Evolutionary conservation across 2,888 invertebrate species (phyloP).

Genomic region (Eucera pruinosa): DNA sequence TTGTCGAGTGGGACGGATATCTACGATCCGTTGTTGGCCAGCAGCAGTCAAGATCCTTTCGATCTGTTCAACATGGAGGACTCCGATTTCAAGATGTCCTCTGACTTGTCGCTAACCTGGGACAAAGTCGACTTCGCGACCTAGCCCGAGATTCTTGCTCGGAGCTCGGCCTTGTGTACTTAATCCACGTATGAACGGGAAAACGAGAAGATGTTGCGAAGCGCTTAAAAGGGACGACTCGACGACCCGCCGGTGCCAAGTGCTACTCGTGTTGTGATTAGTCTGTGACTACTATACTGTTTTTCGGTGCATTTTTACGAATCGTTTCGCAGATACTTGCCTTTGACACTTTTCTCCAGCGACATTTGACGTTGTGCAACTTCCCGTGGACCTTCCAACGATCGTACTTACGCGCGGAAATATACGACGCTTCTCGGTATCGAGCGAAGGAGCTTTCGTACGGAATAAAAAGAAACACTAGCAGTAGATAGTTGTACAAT

Average conservation of each 20-base stretch:
- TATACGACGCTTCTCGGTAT: slow-evolving; percentile 35
- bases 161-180: slow-evolving; percentile 78
- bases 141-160: slow-evolving; percentile 81
- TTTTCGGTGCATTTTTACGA: slow-evolving; percentile 58
- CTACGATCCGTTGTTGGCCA: slow-evolving; percentile 91
- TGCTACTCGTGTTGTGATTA: slow-evolving; percentile 39
- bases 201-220: slow-evolving; percentile 7
- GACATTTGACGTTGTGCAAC: not conserved
- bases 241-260: slow-evolving; percentile 6
- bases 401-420: slow-evolving; percentile 61
- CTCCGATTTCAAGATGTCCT: slow-evolving; percentile 87
- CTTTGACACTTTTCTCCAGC: slow-evolving; percentile 17
- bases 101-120: slow-evolving; percentile 89
- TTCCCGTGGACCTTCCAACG: slow-evolving; percentile 35
- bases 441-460: slow-evolving; percentile 36
- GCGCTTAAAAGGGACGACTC: slow-evolving; percentile 14
- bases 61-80: slow-evolving; percentile 89
- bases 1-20: slow-evolving; percentile 84
- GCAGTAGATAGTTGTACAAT: slow-evolving; percentile 50
- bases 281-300: slow-evolving; percentile 22
- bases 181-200: slow-evolving; percentile 55
- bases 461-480: slow-evolving; percentile 23
- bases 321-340: slow-evolving; percentile 44
- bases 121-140: slow-evolving; percentile 91
- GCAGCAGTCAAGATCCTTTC: slow-evolving; percentile 88